Evolutionary conservation across 37 sponge, comb jelly and placozoan species (phyloP).

Genomic region (Eunapius fragilis): DNA sequence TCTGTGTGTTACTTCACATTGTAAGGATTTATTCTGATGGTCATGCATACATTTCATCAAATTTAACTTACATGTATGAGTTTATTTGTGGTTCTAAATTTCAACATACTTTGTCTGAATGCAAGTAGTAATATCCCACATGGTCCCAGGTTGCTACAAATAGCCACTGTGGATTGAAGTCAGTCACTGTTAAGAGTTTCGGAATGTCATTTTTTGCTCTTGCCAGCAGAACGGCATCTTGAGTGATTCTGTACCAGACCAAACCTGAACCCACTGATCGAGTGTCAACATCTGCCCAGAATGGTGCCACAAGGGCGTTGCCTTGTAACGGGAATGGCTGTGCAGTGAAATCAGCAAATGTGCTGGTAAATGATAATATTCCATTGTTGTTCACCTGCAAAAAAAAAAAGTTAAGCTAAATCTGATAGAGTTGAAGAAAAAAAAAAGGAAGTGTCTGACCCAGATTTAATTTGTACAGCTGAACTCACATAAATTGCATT

Average conservation of each 20-base stretch:
- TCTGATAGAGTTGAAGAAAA: too few relatives aligned
- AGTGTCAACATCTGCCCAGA: constrained; percentile 64
- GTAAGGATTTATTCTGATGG: too few relatives aligned
- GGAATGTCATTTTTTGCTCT: constrained; percentile 4
- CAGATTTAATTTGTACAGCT: background rate
- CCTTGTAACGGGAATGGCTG: constrained; percentile 22
- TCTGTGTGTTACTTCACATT: too few relatives aligned
- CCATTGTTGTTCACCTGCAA: constrained; percentile 40
- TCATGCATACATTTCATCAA: background rate
- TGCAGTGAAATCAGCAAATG: constrained; percentile 10
- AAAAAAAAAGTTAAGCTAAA: background rate
- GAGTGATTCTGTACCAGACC: constrained; percentile 26
- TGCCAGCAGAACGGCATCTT: background rate
- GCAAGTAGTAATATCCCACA: constrained; percentile 31
- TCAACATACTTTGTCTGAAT: constrained; percentile 24
- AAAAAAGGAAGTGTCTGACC: too few relatives aligned
- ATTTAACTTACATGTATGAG: background rate
- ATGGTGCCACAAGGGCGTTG: constrained; percentile 21
- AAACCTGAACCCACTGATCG: background rate
- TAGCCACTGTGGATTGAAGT: constrained; percentile 2
- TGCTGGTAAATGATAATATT: constrained; percentile 7
- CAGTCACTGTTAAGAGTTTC: too few relatives aligned
- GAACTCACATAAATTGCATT: background rate
- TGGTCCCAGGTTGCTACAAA: constrained; percentile 48
- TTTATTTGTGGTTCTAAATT: background rate